Evolutionary conservation across 2,113 vertebrate species (phyloP).

Genomic region (Mormyrus lacerda): DNA sequence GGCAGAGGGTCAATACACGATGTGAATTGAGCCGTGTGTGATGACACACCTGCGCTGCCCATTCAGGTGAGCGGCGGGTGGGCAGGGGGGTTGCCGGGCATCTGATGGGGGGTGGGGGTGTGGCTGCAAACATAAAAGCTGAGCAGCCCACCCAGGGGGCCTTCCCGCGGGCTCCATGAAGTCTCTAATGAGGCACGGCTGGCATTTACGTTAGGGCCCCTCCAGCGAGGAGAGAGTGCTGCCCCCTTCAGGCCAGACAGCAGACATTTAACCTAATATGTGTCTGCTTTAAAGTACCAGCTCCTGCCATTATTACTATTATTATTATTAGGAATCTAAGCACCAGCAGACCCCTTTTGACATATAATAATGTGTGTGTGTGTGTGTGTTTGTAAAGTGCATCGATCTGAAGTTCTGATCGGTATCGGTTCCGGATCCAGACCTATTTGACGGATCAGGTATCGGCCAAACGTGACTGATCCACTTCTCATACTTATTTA

Average conservation of each 20-base stretch:
- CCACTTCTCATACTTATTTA: no score
- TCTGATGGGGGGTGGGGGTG: neutral
- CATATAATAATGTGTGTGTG: neutral
- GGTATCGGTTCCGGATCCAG: no score
- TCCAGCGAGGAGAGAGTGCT: neutral
- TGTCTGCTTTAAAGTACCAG: neutral
- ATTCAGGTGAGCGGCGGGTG: neutral
- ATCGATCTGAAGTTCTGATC: neutral
- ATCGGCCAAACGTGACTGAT: no score
- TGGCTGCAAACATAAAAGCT: neutral
- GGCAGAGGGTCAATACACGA: neutral
- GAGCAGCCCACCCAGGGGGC: neutral
- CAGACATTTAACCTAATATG: neutral
- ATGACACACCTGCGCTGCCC: neutral
- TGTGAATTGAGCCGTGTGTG: neutral
- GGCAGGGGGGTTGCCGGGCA: neutral
- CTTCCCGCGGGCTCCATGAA: neutral
- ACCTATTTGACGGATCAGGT: no score
- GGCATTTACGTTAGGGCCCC: neutral
- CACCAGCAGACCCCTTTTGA: neutral
- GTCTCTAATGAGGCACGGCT: neutral
- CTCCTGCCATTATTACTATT: neutral
- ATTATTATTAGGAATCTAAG: neutral
- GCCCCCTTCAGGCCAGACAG: neutral
- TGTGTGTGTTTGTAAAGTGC: neutral